Evolutionary conservation across 2,113 vertebrate species (phyloP).

Genomic region (Aegithalos caudatus): DNA sequence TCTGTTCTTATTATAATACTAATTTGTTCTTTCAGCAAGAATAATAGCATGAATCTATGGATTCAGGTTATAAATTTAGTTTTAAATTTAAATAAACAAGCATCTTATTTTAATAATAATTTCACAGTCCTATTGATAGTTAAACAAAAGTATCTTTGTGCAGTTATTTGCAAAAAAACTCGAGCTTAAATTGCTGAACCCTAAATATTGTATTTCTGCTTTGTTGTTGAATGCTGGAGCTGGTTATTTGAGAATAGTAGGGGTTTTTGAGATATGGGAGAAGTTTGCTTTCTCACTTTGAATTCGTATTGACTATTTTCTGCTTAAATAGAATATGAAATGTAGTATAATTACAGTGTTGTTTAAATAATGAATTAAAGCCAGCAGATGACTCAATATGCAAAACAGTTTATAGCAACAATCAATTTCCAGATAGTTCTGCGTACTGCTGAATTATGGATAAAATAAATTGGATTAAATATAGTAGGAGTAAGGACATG

Average conservation of each 20-base stretch:
- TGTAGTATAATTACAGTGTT: neutral
- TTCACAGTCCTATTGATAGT: neutral
- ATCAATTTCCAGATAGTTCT: neutral
- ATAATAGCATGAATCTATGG: neutral
- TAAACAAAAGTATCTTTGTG: neutral
- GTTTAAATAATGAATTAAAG: conserved; percentile 18
- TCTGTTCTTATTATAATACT: neutral
- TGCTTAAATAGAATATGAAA: conserved; percentile 11
- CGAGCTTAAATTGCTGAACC: neutral
- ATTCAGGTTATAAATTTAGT: neutral
- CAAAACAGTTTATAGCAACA: neutral
- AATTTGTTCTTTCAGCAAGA: neutral
- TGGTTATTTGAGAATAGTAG: neutral
- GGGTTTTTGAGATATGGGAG: neutral
- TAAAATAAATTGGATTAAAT: neutral
- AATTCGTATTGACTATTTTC: neutral
- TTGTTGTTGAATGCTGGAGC: neutral
- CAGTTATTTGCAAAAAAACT: neutral
- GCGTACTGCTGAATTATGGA: neutral
- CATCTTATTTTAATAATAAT: neutral
- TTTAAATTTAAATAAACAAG: neutral
- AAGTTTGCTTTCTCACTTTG: neutral
- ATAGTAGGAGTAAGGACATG: neutral
- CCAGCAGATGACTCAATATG: neutral
- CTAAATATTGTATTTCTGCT: neutral